Percentiles rank a stretch among this genome's conserved stretches.
phyloP scores from a whole-genome alignment of 1,140 invertebrate species.

The Drosophila pallidifrons region DNA sequence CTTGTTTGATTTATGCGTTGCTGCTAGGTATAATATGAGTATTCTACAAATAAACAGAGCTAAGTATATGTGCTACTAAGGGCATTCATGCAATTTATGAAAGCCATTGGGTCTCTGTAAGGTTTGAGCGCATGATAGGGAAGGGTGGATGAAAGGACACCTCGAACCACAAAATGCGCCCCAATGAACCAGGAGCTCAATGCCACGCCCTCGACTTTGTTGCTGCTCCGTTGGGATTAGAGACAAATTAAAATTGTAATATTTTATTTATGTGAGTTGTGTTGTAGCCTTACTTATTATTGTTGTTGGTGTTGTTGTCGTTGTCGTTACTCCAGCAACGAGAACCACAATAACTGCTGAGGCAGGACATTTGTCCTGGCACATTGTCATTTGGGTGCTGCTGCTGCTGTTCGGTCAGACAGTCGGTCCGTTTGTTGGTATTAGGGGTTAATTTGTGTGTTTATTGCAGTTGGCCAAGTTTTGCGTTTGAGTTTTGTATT shows the following conservation, averaged over 20 bases:
- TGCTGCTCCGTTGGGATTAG: conserved; percentile 73
- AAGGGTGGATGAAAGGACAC: neutral
- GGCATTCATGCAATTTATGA: conserved; percentile 68
- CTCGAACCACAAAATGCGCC: conserved; percentile 37
- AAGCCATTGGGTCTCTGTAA: neutral
- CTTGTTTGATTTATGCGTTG: conserved; percentile 68
- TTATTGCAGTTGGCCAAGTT: conserved; percentile 83
- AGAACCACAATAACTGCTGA: conserved; percentile 45
- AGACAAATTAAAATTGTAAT: conserved; percentile 84
- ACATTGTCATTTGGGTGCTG: conserved; percentile 69
- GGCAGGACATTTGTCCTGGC: conserved; percentile 56
- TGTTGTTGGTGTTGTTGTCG: conserved; percentile 39
- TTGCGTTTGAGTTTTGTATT: conserved; percentile 46
- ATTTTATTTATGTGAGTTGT: conserved; percentile 78
- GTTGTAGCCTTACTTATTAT: conserved; percentile 27
- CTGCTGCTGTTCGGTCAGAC: conserved; percentile 8
- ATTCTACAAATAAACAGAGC: conserved; percentile 31
- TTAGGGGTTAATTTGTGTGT: conserved; percentile 84
- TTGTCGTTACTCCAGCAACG: conserved; percentile 32
- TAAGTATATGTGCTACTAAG: conserved; percentile 13
- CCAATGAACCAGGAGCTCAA: conserved; percentile 39
- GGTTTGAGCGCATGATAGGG: neutral
- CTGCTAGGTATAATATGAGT: conserved; percentile 36
- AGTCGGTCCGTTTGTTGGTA: conserved; percentile 59
- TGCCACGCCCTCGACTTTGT: conserved; percentile 46